Evolutionary conservation across 2,113 vertebrate genomes (phyloP).

Genomic region (Pteropus alecto): DNA sequence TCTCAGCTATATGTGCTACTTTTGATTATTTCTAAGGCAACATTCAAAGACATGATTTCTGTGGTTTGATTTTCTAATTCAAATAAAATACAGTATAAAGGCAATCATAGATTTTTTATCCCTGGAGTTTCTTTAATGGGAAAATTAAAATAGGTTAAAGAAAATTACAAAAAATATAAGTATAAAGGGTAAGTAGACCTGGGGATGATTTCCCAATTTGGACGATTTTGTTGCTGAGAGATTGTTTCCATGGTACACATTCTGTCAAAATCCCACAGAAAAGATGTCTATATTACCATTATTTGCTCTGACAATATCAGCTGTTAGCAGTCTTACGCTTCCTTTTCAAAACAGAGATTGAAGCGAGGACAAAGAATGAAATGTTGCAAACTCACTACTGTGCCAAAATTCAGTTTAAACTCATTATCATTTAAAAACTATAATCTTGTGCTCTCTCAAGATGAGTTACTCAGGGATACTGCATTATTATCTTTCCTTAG

Average conservation of each 20-base stretch:
- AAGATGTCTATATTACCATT: conserved; percentile 52
- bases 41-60: conserved; percentile 6
- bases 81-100: conserved; percentile 18
- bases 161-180: conserved; percentile 42
- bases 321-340: conserved; percentile 25
- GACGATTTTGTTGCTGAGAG: conserved; percentile 52
- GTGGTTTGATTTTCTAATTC: conserved; percentile 21
- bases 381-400: conserved; percentile 52
- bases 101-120: conserved; percentile 29
- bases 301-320: conserved; percentile 57
- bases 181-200: conserved; percentile 11
- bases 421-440: conserved; percentile 70
- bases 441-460: conserved; percentile 34
- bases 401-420: conserved; percentile 60
- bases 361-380: conserved; percentile 50
- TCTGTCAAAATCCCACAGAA: conserved; percentile 51
- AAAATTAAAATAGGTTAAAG: conserved; percentile 47
- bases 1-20: background rate
- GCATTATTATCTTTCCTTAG: conserved; percentile 55
- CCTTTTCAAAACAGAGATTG: conserved; percentile 56
- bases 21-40: background rate
- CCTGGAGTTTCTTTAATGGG: background rate
- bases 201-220: conserved; percentile 42
- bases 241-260: conserved; percentile 70
- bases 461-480: conserved; percentile 31